Evolutionary conservation across 2,888 invertebrate genomes (phyloP).

Genomic region (Troglohyphantes excavatus): DNA sequence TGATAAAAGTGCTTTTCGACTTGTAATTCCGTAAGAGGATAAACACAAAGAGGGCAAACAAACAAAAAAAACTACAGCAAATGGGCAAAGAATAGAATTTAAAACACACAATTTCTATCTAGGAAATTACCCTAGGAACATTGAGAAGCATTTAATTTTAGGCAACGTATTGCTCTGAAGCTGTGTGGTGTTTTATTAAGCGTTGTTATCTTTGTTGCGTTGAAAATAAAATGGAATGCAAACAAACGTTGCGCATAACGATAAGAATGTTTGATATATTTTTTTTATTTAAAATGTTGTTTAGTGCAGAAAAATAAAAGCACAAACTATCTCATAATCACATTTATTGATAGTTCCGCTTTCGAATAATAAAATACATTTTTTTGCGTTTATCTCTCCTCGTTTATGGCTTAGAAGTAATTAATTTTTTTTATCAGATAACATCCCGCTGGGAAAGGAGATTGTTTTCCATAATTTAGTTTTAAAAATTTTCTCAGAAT

Average conservation of each 20-base stretch:
- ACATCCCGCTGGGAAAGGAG: conserved; percentile 11
- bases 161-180: not conserved
- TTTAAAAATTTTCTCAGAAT: too few relatives aligned
- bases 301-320: too few relatives aligned
- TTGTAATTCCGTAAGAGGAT: not conserved
- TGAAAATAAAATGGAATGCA: too few relatives aligned
- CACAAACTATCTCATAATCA: too few relatives aligned
- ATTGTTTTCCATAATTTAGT: conserved; percentile 30
- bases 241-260: too few relatives aligned
- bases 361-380: too few relatives aligned
- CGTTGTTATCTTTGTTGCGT: too few relatives aligned
- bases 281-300: too few relatives aligned
- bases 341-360: too few relatives aligned
- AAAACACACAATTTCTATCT: not conserved
- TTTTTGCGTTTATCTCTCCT: not conserved
- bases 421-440: conserved; percentile 12
- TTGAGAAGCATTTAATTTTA: not conserved
- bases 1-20: not conserved
- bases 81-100: not conserved
- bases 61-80: not conserved
- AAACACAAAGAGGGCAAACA: not conserved
- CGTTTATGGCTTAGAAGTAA: conserved; percentile 14
- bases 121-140: not conserved
- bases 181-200: too few relatives aligned
- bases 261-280: too few relatives aligned